phyloP scores from a whole-genome alignment of 2,888 invertebrate species.

The Cosmopolites sordidus region DNA sequence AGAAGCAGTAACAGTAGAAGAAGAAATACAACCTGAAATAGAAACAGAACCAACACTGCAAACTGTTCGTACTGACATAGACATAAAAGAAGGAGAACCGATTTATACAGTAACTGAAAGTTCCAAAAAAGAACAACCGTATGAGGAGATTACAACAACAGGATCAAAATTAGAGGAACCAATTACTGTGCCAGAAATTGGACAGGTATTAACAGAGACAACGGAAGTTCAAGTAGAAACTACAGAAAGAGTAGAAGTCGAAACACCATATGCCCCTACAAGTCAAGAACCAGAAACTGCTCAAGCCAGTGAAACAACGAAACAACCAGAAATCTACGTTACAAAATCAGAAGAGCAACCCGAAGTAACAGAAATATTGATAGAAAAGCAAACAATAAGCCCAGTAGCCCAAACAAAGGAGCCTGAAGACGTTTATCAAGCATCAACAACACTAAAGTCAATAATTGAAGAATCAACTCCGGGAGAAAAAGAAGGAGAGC shows the following conservation, averaged over 20 bases:
- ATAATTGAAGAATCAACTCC: background rate
- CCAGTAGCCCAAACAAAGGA: background rate
- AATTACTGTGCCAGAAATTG: constrained; percentile 9
- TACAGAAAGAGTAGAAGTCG: background rate
- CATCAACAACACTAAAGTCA: background rate
- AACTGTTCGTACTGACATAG: constrained; percentile 1
- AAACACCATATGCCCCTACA: background rate
- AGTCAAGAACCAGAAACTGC: constrained; percentile 6
- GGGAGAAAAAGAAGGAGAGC: background rate
- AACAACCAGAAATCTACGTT: constrained; percentile 9
- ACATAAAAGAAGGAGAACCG: background rate
- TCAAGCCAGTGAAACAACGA: constrained; percentile 1
- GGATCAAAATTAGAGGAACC: background rate
- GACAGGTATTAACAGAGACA: no score
- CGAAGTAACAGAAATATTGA: constrained; percentile 5
- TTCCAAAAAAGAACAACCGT: background rate
- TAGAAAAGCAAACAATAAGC: constrained; percentile 7
- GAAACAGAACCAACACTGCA: constrained; percentile 1
- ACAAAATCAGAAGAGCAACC: constrained; percentile 24
- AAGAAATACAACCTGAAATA: constrained; percentile 1
- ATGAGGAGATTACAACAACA: constrained; percentile 1
- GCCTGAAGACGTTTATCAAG: background rate
- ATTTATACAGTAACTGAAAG: background rate
- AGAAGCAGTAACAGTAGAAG: background rate
- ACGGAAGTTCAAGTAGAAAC: background rate